phyloP scores from a whole-genome alignment of 2,113 vertebrate species.

The Trematomus loennbergii region DNA sequence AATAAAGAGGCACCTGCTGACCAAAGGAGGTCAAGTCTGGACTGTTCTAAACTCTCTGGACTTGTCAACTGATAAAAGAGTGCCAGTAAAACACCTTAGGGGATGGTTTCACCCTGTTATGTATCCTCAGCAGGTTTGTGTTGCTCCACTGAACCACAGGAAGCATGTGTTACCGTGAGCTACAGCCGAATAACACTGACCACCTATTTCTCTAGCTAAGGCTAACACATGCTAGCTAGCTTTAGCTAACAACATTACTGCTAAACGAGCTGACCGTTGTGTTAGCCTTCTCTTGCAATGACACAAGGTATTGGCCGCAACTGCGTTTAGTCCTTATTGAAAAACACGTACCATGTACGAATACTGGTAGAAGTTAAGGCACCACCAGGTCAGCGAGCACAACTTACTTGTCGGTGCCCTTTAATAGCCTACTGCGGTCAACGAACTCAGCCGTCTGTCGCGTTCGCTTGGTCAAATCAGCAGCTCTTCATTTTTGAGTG shows the following conservation, averaged over 20 bases:
- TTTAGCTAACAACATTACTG: not conserved
- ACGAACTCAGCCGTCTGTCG: no score
- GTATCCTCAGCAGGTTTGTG: not conserved
- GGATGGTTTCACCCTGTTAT: not conserved
- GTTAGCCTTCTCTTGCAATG: not conserved
- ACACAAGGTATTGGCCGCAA: not conserved
- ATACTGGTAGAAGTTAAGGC: not conserved
- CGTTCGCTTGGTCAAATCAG: no score
- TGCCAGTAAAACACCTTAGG: no score
- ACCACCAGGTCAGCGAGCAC: not conserved
- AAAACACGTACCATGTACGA: constrained; percentile 18
- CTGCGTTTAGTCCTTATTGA: not conserved
- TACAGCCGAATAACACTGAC: not conserved
- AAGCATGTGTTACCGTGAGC: not conserved
- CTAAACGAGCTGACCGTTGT: not conserved
- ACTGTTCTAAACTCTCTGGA: no score
- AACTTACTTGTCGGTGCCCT: constrained; percentile 38
- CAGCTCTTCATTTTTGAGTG: no score
- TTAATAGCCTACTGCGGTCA: no score
- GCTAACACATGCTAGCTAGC: not conserved
- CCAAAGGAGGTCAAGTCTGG: no score
- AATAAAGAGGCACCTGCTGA: no score
- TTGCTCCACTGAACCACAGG: not conserved
- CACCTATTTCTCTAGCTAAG: not conserved
- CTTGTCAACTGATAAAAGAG: no score